These are phyloP conservation scores for Triplophysa siluroides DNA, from an alignment of 2,113 vertebrate genomes.

Conservation along the genomic window DNA sequence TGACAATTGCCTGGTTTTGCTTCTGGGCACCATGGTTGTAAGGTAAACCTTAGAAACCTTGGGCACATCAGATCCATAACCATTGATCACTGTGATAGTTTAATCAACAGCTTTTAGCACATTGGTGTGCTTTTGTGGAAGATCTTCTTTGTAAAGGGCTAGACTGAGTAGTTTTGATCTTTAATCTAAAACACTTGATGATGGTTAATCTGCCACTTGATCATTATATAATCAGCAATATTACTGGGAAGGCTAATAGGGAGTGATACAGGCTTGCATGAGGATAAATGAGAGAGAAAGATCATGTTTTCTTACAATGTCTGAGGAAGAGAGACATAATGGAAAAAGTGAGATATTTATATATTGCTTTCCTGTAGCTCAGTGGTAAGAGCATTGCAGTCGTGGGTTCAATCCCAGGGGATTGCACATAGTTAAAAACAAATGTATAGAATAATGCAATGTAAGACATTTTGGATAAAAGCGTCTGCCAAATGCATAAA, in stretches of 20 bases:
- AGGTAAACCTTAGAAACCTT: not conserved
- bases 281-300: too few species aligned
- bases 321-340: too few species aligned
- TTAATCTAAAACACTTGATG: constrained; percentile 5
- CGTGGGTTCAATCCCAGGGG: too few species aligned
- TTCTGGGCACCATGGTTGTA: not conserved
- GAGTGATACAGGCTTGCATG: not conserved
- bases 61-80: not conserved
- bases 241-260: not conserved
- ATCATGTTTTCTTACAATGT: too few species aligned
- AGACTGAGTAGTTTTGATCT: not conserved
- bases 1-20: constrained; percentile 23
- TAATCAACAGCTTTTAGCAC: not conserved
- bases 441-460: too few species aligned
- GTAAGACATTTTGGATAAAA: too few species aligned
- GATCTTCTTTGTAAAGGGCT: not conserved
- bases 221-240: not conserved
- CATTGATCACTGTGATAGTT: not conserved
- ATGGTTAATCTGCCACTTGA: not conserved
- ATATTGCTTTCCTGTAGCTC: too few species aligned
- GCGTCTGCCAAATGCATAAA: too few species aligned
- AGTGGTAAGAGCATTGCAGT: too few species aligned
- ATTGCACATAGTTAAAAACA: too few species aligned
- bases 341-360: too few species aligned
- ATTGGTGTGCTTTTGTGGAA: not conserved